Conservation (phyloP, 2,797 vertebrate genomes). For the Manis crassicaudata region DNA sequence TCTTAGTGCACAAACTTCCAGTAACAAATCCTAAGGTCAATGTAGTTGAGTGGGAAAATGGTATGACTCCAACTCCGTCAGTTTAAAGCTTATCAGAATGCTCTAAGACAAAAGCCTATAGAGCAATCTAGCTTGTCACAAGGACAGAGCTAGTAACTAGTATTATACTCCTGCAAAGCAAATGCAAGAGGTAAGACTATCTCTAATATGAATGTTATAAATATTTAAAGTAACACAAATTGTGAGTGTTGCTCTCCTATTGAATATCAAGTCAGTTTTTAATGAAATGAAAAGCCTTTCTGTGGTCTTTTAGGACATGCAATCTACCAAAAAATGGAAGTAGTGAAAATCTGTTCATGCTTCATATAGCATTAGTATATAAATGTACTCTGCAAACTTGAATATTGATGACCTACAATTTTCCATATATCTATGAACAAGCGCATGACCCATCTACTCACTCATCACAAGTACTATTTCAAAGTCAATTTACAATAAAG, state of each 20-base stretch:
- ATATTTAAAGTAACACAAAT: background rate
- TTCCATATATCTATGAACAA: background rate
- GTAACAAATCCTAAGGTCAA: background rate
- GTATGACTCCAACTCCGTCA: background rate
- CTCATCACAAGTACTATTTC: constrained; percentile 28
- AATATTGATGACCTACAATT: background rate
- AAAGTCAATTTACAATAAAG: background rate
- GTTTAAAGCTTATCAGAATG: constrained; percentile 19
- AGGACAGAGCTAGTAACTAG: background rate
- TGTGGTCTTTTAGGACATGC: background rate
- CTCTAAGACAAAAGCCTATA: background rate
- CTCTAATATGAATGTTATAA: background rate
- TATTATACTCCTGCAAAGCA: background rate
- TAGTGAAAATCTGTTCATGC: background rate
- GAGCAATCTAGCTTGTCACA: background rate
- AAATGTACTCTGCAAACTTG: background rate
- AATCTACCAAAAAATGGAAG: background rate
- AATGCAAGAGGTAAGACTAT: background rate
- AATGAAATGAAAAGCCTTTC: constrained; percentile 9
- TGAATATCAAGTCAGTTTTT: background rate
- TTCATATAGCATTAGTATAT: background rate
- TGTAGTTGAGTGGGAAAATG: background rate
- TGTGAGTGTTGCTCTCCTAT: background rate
- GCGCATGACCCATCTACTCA: background rate
- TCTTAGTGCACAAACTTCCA: background rate